A percentile compares a stretch with the other conserved stretches of the same genome.
These are phyloP conservation scores for Umimayanthus chanpuru DNA, from an alignment of 92 coral and sea anemone genomes.

Conservation along the genomic window DNA sequence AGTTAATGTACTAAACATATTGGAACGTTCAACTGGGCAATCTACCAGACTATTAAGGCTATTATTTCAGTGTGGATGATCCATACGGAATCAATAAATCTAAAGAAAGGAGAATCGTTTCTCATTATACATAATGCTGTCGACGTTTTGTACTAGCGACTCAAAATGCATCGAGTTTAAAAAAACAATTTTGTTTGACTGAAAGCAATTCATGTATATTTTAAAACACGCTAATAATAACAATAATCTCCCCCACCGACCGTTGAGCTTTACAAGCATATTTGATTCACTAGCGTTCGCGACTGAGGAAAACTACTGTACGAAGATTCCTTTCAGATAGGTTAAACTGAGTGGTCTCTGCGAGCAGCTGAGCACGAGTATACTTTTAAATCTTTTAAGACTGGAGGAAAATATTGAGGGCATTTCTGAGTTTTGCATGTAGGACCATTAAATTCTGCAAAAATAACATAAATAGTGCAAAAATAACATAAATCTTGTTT, in stretches of 20 bases:
- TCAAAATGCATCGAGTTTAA: not conserved
- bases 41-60: not conserved
- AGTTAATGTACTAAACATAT: slow-evolving; percentile 18
- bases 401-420: too few relatives aligned
- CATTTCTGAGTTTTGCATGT: too few relatives aligned
- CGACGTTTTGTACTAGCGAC: not conserved
- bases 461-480: too few relatives aligned
- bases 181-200: not conserved
- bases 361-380: too few relatives aligned
- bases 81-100: not conserved
- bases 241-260: not conserved
- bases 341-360: too few relatives aligned
- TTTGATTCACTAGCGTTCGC: too few relatives aligned
- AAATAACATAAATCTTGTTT: not conserved
- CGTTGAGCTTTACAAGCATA: not conserved
- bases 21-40: not conserved
- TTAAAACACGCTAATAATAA: too few relatives aligned
- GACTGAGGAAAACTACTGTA: too few relatives aligned
- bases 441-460: too few relatives aligned
- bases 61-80: not conserved
- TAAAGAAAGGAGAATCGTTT: not conserved
- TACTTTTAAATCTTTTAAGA: too few relatives aligned
- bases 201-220: not conserved
- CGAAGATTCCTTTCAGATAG: too few relatives aligned
- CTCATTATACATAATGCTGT: not conserved